Base-by-base conservation (phyloP, 2,888 invertebrate genomes). In the Rutpela maculata region DNA sequence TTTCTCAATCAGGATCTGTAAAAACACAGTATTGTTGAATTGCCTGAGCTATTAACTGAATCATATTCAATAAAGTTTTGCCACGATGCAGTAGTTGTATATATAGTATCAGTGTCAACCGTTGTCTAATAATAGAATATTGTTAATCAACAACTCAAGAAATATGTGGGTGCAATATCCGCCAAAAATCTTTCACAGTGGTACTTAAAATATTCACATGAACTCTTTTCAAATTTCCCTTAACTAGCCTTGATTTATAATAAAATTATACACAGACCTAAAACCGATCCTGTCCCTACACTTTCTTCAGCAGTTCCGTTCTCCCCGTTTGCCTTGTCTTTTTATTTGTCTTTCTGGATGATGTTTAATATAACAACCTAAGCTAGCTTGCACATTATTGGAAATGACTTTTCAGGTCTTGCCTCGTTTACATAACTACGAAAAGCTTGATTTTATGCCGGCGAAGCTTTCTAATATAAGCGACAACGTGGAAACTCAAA, bases 401-500 rank as follows among this genome's bases (percentile, higher is more conserved):
- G 17, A 26, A 62, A 62, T 62, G 18, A 62, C 31, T 62, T 31
- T n/a, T 9, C 35, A 10, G 35, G 31, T n/a, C 22, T 22, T 59
- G 19, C 31, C 10, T 22, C 62, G 31, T 62, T 62, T 62, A 35
- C 62, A 62, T 31, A 31, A 62, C 62, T 62, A 62, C n/a, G 62
- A 35, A 31, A 62, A 31, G 17, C n/a, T 62, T 62, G 12, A 31
- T 31, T 62, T 62, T 19, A n/a, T n/a, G n/a, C 7, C 17, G 10
- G 3, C 5, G 31, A n/a, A 15, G 15, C 35, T n/a, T n/a, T 35
- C 15, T n/a, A 4, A 10, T 62, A 62, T 31, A 35, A 62, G 9
- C 10, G 17, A 9, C 31, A 31, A 62, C 6, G 31, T n/a, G n/a
- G 6, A 26, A 26, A 60, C 18, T n/a, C 9, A 10, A 3, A 62